Conservation (phyloP, 2,888 invertebrate genomes). For the Oscheius sp. region DNA sequence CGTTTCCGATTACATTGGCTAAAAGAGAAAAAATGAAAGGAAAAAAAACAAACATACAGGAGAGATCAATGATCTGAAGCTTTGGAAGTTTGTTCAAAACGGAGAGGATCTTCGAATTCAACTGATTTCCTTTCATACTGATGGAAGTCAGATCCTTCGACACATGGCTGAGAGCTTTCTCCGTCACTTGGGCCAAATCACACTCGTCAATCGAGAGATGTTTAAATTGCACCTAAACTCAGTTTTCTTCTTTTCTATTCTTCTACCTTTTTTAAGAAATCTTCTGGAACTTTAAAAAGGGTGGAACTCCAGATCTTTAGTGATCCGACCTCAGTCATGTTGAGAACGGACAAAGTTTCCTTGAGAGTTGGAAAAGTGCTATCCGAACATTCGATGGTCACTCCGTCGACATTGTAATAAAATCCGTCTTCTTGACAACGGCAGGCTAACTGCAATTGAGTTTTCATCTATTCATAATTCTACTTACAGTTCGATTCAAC, state of each 20-base stretch:
- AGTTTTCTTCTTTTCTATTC: not conserved
- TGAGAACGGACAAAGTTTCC: constrained; percentile 52
- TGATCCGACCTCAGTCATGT: constrained; percentile 50
- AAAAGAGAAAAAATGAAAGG: constrained; percentile 16
- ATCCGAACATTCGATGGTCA: constrained; percentile 48
- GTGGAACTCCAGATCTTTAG: constrained; percentile 60
- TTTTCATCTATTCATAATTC: not conserved
- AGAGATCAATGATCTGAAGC: constrained; percentile 22
- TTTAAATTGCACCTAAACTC: constrained; percentile 12
- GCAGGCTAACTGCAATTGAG: constrained; percentile 22
- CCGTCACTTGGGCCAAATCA: constrained; percentile 1
- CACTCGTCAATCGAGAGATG: constrained; percentile 15
- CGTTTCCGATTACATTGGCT: constrained; percentile 58
- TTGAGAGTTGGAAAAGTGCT: constrained; percentile 50
- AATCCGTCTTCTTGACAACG: constrained; percentile 28
- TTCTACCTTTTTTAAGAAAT: constrained; percentile 58
- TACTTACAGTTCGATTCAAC: constrained; percentile 22
- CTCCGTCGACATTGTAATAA: constrained; percentile 24
- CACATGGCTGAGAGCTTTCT: not conserved
- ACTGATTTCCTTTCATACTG: constrained; percentile 17
- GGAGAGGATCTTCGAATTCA: not conserved
- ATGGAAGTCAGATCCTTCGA: not conserved
- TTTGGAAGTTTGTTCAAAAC: constrained; percentile 4
- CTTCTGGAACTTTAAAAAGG: constrained; percentile 54
- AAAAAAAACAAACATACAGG: constrained; percentile 8